A percentile compares a stretch with the other conserved stretches of the same genome.
These are phyloP conservation scores for Bombus difficillimus DNA, from an alignment of 1,140 invertebrate genomes.

Conservation along the genomic window DNA sequence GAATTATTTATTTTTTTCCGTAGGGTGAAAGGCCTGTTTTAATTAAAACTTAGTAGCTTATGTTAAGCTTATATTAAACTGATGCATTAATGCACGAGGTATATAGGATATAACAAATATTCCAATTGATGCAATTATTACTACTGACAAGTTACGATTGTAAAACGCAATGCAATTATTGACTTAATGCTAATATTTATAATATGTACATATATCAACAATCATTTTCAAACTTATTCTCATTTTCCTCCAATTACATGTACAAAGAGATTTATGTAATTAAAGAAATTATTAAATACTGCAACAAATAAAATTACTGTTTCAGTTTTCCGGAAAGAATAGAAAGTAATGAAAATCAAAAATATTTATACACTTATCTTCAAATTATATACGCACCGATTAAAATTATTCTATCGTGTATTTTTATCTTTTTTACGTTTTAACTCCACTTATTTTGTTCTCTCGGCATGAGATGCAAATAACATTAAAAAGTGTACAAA, in stretches of 20 bases:
- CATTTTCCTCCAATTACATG: too few species aligned
- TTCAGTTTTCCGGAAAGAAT: too few species aligned
- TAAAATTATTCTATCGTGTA: not conserved
- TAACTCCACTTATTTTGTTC: not conserved
- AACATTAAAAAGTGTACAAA: not conserved
- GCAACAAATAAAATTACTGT: too few species aligned
- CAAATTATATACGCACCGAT: not conserved
- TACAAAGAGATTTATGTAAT: too few species aligned
- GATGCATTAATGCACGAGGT: not conserved
- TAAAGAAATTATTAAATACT: too few species aligned
- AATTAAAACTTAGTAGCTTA: not conserved
- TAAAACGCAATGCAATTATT: too few species aligned
- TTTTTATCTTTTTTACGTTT: not conserved
- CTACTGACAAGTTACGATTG: not conserved
- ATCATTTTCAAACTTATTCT: too few species aligned
- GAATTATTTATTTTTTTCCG: not conserved
- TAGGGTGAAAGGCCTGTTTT: not conserved
- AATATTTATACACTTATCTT: too few species aligned
- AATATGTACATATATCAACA: too few species aligned
- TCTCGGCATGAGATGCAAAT: not conserved
- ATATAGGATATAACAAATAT: not conserved
- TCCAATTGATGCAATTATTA: not conserved
- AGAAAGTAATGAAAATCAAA: too few species aligned
- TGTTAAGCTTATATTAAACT: not conserved
- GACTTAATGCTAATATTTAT: too few species aligned